Evolutionary conservation across 2,888 invertebrate species (phyloP), one percentile per base, ranked within the genome.

Genomic region (Polymixis flavicincta): DNA sequence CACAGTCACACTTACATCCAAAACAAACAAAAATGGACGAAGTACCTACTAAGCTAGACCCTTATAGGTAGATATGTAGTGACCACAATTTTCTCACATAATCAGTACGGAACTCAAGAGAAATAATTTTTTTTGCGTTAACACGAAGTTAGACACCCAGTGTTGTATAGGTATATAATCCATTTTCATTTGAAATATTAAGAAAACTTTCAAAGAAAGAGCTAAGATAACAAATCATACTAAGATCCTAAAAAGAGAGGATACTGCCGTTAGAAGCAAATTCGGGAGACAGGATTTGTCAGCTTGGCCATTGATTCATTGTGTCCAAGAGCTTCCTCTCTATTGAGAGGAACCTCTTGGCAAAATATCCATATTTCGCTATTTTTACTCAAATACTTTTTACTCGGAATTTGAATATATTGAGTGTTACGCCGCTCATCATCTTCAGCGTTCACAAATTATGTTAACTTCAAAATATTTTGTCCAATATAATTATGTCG

Each of bases 211-310:
- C 7, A 19, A 6, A 11, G 22, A 71, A 66, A 71, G 42, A 22
- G 28, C 28, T 71, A 66, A 45, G 54, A 28, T n/a, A 45, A 54
- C 8, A 71, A 66, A 66, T 22, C 42, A 19, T 45, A 45, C 8
- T 37, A 37, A 45, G 25, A 37, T 37, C 65, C 14, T 42, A 17
- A 13, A 45, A 17, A 17, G 25, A 28, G 8, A 28, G 11, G 28
- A 54, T 22, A 42, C 69, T 17, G n/a, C 19, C 19, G 19, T 6
- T 28, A 28, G 14, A 42, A n/a, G 2, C 42, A 17, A 66, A 65
- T 42, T 25, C 45, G 19, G 13, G 55, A 55, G 8, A n/a, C n/a
- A n/a, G 19, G 42, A 67, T 45, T 28, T 71, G 42, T 45, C 17
- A 71, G n/a, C 2, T 52, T 54, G 42, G 25, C 52, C 8, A 1